phyloP scores from a whole-genome alignment of 2,888 invertebrate genomes.

The Exephanes ischioxanthus region DNA sequence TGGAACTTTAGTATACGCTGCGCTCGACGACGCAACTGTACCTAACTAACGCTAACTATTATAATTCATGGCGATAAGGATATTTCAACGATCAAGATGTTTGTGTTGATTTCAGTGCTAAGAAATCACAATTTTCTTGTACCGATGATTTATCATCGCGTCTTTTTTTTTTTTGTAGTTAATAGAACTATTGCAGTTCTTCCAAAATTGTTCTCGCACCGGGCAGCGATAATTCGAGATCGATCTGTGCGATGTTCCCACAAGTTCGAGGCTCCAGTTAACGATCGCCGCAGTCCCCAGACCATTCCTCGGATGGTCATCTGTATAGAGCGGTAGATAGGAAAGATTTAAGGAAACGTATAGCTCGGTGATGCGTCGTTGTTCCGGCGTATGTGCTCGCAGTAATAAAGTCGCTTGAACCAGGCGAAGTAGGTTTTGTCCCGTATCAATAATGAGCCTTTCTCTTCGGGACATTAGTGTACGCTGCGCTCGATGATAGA shows the following conservation, averaged over 20 bases:
- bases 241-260: conserved; percentile 27
- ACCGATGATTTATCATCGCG: background rate
- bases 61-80: background rate
- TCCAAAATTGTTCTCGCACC: background rate
- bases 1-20: conserved; percentile 7
- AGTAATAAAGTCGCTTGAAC: too few relatives aligned
- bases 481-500: conserved; percentile 24
- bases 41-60: conserved; percentile 23
- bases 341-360: conserved; percentile 63
- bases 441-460: background rate
- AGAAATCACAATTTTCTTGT: background rate
- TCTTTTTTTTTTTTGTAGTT: background rate
- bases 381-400: conserved; percentile 48
- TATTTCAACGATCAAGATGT: background rate
- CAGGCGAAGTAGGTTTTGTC: too few relatives aligned
- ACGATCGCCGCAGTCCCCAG: conserved; percentile 56
- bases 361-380: conserved; percentile 49
- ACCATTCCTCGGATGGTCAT: conserved; percentile 37
- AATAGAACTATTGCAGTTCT: background rate
- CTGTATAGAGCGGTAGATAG: conserved; percentile 28
- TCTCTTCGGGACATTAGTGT: conserved; percentile 12
- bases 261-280: conserved; percentile 45
- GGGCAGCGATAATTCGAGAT: conserved; percentile 15
- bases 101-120: background rate
- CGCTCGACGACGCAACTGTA: conserved; percentile 44